Percentiles rank a stretch among this genome's conserved stretches.
phyloP scores from a whole-genome alignment of 2,888 invertebrate species.

The Melanophora roralis region DNA sequence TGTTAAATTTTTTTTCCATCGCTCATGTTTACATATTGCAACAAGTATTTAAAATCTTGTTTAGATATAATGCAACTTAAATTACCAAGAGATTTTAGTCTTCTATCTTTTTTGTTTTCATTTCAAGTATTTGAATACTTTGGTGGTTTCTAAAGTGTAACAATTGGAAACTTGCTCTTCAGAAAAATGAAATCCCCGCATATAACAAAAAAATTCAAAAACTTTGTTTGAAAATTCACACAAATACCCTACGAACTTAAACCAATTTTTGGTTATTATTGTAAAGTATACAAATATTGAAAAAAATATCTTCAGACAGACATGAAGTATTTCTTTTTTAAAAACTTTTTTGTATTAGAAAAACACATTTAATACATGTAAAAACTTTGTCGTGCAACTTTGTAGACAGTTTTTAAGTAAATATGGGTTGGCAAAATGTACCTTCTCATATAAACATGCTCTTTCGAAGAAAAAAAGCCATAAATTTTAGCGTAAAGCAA shows the following conservation, averaged over 20 bases:
- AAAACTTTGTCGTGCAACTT: constrained; percentile 61
- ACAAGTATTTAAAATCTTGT: too few relatives aligned
- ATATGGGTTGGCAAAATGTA: constrained; percentile 25
- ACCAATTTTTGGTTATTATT: constrained; percentile 22
- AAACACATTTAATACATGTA: constrained; percentile 54
- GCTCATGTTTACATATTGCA: too few relatives aligned
- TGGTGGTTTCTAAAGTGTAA: constrained; percentile 44
- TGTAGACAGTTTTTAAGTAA: constrained; percentile 50
- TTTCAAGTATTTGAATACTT: neutral
- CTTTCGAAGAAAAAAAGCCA: constrained; percentile 18
- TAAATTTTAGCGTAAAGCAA: constrained; percentile 47
- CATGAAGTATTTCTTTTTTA: constrained; percentile 6
- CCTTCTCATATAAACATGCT: neutral
- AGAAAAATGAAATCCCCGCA: constrained; percentile 24
- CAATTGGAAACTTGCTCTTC: constrained; percentile 53
- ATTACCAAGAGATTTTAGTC: too few relatives aligned
- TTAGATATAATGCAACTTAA: too few relatives aligned
- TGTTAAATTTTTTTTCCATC: too few relatives aligned
- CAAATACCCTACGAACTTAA: constrained; percentile 22
- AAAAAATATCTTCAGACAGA: constrained; percentile 5
- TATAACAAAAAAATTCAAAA: neutral
- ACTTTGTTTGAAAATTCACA: neutral
- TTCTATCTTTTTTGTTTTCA: neutral
- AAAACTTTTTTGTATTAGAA: neutral
- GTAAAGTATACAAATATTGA: too few relatives aligned